Percentiles rank a stretch among this genome's conserved stretches.
Evolutionary conservation across 2,797 vertebrate genomes (phyloP).

Genomic region (Channallabes apus): DNA sequence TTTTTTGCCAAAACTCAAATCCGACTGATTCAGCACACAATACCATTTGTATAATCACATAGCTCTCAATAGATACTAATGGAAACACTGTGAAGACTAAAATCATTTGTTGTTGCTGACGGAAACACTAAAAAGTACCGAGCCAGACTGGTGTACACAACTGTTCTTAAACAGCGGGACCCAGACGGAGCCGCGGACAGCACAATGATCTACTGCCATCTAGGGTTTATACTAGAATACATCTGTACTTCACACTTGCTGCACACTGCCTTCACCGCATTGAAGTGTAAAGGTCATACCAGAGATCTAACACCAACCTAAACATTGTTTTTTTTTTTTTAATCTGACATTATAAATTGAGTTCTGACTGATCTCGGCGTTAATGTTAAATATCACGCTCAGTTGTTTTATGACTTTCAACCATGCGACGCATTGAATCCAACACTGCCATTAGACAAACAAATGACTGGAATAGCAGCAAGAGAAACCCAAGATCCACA

Average conservation of each 20-base stretch:
- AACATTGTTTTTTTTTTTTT: neutral
- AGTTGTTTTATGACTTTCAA: slow-evolving; percentile 74
- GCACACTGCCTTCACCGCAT: neutral
- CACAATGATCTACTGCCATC: slow-evolving; percentile 60
- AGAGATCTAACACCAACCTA: neutral
- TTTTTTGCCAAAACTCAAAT: neutral
- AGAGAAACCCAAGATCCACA: slow-evolving; percentile 65
- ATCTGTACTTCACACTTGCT: slow-evolving; percentile 27
- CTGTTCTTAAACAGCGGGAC: slow-evolving; percentile 48
- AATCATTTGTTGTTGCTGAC: slow-evolving; percentile 18
- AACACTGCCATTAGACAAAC: slow-evolving; percentile 66
- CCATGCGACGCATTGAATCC: slow-evolving; percentile 66
- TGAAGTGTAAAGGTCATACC: neutral
- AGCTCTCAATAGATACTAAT: neutral
- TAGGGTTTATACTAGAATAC: slow-evolving; percentile 67
- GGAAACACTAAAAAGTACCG: slow-evolving; percentile 35
- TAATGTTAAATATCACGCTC: slow-evolving; percentile 53
- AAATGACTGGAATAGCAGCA: slow-evolving; percentile 68
- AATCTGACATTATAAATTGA: neutral
- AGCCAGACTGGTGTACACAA: slow-evolving; percentile 53
- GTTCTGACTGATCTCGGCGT: neutral
- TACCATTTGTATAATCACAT: neutral
- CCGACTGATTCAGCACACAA: slow-evolving; percentile 14
- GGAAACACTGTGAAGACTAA: slow-evolving; percentile 3
- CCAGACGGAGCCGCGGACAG: neutral